These are phyloP conservation scores for Blera fallax DNA, from an alignment of 2,888 invertebrate species.

Conservation along the genomic window DNA sequence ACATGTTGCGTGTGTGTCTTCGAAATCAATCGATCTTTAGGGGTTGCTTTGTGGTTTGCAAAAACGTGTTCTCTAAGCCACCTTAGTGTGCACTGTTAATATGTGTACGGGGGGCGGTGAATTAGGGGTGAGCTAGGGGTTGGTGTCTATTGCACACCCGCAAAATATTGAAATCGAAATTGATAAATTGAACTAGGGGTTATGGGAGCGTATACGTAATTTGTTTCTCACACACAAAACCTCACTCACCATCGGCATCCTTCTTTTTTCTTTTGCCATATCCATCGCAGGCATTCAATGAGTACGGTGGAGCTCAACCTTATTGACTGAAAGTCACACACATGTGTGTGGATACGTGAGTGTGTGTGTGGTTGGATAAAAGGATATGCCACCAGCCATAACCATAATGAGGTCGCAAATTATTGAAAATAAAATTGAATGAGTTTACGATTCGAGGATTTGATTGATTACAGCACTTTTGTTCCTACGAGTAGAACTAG, in stretches of 20 bases:
- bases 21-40: constrained; percentile 25
- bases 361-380: background rate
- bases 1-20: constrained; percentile 16
- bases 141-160: constrained; percentile 38
- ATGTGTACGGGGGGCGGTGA: background rate
- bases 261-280: background rate
- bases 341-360: background rate
- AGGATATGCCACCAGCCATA: background rate
- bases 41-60: constrained; percentile 18
- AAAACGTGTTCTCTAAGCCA: constrained; percentile 15
- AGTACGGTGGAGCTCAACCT: background rate
- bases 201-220: constrained; percentile 29
- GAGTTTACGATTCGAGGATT: constrained; percentile 48
- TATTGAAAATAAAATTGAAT: constrained; percentile 57
- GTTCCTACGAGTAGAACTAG: background rate
- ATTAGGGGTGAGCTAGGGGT: no score
- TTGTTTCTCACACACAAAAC: constrained; percentile 8
- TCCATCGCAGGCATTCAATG: background rate
- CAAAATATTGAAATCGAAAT: constrained; percentile 58
- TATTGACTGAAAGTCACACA: background rate
- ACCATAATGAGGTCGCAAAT: constrained; percentile 58
- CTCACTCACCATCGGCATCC: background rate
- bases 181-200: constrained; percentile 51
- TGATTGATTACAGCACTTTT: constrained; percentile 54
- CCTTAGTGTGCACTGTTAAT: background rate